Evolutionary conservation across 1,140 invertebrate species (phyloP).

Genomic region (Acromyrmex echinatior): DNA sequence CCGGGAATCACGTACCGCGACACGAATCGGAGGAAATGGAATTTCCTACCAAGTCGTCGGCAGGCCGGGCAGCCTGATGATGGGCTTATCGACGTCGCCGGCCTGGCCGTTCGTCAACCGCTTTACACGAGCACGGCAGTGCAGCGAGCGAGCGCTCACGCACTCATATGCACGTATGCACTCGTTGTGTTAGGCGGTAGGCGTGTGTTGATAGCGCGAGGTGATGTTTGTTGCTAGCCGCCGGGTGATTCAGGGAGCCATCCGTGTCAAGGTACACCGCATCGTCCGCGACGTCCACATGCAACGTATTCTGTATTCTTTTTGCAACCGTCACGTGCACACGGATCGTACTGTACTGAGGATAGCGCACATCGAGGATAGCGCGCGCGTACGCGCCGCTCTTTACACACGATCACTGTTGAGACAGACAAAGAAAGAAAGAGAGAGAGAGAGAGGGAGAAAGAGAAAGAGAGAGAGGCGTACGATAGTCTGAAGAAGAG

Average conservation of each 20-base stretch:
- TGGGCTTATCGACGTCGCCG: constrained; percentile 81
- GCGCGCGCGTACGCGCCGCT: constrained; percentile 6
- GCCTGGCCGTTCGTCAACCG: constrained; percentile 61
- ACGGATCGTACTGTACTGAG: constrained; percentile 37
- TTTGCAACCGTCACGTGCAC: constrained; percentile 75
- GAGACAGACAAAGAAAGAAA: constrained; percentile 16
- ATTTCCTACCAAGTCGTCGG: constrained; percentile 80
- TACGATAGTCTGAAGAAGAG: constrained; percentile 46
- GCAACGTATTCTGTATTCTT: constrained; percentile 83
- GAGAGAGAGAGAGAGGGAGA: too few relatives aligned
- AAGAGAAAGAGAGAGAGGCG: background rate
- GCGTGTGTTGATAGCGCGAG: constrained; percentile 85
- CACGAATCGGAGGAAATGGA: constrained; percentile 81
- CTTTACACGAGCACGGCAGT: constrained; percentile 44
- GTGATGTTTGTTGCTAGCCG: constrained; percentile 84
- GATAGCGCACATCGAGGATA: background rate
- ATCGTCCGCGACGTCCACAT: constrained; percentile 81
- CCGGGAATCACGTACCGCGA: constrained; percentile 59
- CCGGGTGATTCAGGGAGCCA: constrained; percentile 86
- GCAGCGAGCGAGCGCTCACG: constrained; percentile 23
- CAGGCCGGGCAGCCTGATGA: constrained; percentile 76
- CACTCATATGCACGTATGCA: constrained; percentile 17
- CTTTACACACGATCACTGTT: background rate
- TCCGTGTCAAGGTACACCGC: constrained; percentile 87
- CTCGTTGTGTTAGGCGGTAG: constrained; percentile 75